Base-by-base conservation (phyloP, 2,113 vertebrate genomes). In the Amazona vittata region DNA sequence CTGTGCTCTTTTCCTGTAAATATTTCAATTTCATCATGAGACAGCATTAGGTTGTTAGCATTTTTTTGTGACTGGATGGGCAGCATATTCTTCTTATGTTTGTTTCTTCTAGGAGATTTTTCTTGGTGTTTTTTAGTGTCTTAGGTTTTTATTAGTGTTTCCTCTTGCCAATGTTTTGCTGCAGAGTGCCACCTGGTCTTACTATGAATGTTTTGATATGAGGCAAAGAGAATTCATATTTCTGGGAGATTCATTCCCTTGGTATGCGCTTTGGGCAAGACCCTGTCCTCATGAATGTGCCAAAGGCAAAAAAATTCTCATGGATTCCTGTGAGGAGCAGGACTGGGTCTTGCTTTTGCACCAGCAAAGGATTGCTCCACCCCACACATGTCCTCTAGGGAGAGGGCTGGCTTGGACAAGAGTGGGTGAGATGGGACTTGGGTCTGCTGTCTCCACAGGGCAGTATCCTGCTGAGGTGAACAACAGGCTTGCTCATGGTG, bases 161-260 rank as follows among this genome's bases (percentile, higher is more conserved):
- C 65, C 35, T 93, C 78, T 89, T 96, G 91, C 95, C 85, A 95
- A 10, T 83, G 81, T 92, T 96, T 95, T 96, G 76, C 93, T 95
- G 93, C 1, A 4, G 91, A 93, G 89, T 73, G 46, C 78, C 0
- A 60, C 70, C 70, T 93, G 86, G 33, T 83, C 94, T 96, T 96
- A 95, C 94, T 94, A 94, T 94, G 96, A 96, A 84, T 95, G 89
- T 95, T 96, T 93, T 95, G 86, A 82, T 96, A 95, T 95, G 90
- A 95, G 44, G 86, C 92, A 84, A 89, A 95, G 68, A 87, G 57
- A 94, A 96, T 94, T 91, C 83, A 39, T 93, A 52, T 95, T 94
- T 96, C 83, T 93, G 78, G 67, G 83, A 83, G 82, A 94, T 82
- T 96, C 86, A 96, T 97, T 94, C 41, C 49, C 39, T 73, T 19